These are phyloP conservation scores for Lepus townsendii DNA, from an alignment of 2,797 vertebrate species.

Conservation along the genomic window DNA sequence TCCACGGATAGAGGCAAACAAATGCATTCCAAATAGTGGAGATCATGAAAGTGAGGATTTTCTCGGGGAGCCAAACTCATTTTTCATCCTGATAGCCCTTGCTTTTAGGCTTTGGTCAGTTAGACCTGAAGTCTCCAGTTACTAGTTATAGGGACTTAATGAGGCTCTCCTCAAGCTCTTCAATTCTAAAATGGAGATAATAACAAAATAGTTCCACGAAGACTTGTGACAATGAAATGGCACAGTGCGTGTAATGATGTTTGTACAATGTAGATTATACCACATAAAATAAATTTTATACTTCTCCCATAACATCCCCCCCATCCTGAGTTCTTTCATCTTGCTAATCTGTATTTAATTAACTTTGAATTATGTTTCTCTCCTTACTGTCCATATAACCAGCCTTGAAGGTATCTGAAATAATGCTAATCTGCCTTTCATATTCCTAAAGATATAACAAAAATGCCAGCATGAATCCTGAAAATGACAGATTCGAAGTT, in stretches of 20 bases:
- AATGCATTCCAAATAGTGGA: not conserved
- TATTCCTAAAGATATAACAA: not conserved
- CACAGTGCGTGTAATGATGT: not conserved
- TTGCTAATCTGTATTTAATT: not conserved
- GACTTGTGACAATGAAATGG: not conserved
- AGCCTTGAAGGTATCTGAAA: not conserved
- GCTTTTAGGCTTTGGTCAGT: not conserved
- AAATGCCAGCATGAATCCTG: not conserved
- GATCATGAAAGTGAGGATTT: not conserved
- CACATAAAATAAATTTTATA: slow-evolving; percentile 5
- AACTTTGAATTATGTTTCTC: not conserved
- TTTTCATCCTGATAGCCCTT: not conserved
- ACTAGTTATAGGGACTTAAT: not conserved
- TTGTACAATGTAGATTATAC: not conserved
- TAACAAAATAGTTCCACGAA: not conserved
- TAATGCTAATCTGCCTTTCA: not conserved
- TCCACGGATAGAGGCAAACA: not conserved
- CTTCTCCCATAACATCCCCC: too few relatives aligned
- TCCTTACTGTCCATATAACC: not conserved
- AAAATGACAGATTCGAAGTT: not conserved
- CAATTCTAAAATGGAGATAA: not conserved
- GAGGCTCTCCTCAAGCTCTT: not conserved
- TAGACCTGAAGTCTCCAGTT: not conserved
- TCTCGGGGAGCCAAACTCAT: not conserved
- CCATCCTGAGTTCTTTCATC: not conserved